Evolutionary conservation across 2,113 vertebrate genomes (phyloP), one percentile per base, ranked within the genome.

Genomic region (Rhegmatorhina hoffmannsi): DNA sequence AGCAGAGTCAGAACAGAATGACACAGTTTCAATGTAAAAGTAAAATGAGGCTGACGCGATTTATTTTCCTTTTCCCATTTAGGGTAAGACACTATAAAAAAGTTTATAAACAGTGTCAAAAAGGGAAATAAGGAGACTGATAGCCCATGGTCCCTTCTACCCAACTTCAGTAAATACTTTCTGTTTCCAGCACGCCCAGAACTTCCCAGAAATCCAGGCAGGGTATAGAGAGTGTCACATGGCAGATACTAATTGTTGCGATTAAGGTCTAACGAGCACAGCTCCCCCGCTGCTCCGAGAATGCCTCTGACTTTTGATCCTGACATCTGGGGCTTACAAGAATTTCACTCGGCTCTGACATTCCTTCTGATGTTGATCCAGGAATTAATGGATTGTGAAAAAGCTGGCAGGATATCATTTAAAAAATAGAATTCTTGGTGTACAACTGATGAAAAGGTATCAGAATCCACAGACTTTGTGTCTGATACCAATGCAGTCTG

Each of bases 311-410:
- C 99, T 99, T 99, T 99, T 99, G 98, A 99, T 99, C 99, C 98
- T 99, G 99, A 99, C 99, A 99, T 99, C 99, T 99, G 99, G 98
- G 99, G 99, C 98, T 99, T 99, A 98, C 98, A 99, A 98, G 98
- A 99, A 99, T 99, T 98, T 99, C 98, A 98, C 98, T 98, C 98
- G 89, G 98, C 98, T 98, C 98, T 98, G 99, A 98, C 98, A 98
- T 98, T 98, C 98, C 98, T 99, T 99, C 98, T 98, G 98, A 98
- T 98, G 98, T 98, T 98, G 98, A 98, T 99, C 98, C 98, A 98
- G 98, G 98, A 98, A 98, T 98, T 99, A 99, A 99, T 99, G 98
- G 98, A 98, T 98, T 99, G 99, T 99, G 98, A 99, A 99, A 99
- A 99, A 98, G 98, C 98, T 98, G 98, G 98, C 98, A 98, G 98